Base-by-base conservation (phyloP, 2,888 invertebrate species). In the Agrochola litura region DNA sequence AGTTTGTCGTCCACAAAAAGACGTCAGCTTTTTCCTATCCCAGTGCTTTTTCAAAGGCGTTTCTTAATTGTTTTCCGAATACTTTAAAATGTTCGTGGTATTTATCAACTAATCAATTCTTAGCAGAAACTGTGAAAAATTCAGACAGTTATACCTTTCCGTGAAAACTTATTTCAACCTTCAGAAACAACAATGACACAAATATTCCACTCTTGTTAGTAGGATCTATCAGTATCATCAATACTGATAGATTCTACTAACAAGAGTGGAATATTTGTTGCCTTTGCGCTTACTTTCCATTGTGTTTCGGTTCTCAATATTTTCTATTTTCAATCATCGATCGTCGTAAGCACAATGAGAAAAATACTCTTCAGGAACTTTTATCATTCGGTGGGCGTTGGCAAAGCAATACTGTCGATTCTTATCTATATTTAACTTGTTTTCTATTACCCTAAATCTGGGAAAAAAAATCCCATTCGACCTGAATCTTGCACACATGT, bases 401-500 rank as follows among this genome's bases (percentile, higher is more conserved):
- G 8, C 9, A 67, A 67, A 76, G 22, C 22, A 73, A 56, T 46
- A 9, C 16, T 37, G 6, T n/a, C n/a, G n/a, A 65, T 56, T 65
- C 22, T 22, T 46, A 49, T 46, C 9, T 73, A 9, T 25, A 19
- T 52, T 43, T n/a, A 37, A 37, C 30, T 63, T 5, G 9, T 49
- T 73, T 81, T 56, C 2, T 41, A 46, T 16, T 65, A 54, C n/a
- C 30, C 25, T n/a, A 43, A 70, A 70, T 52, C 22, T 4, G 5
- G 1, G 6, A 25, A 69, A n/a, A 72, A 49, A 65, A 30, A 4
- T 8, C 14, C 14, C 41, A 64, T 84, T 37, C n/a, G 6, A 37
- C 72, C 19, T 56, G 30, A 79, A 77, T 73, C 30, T 30, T 10
- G 10, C 25, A 64, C 46, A 82, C 73, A 61, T 82, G 64, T 82